Conservation (phyloP, 2,888 invertebrate genomes). For the Chloroclystis v-ata region DNA sequence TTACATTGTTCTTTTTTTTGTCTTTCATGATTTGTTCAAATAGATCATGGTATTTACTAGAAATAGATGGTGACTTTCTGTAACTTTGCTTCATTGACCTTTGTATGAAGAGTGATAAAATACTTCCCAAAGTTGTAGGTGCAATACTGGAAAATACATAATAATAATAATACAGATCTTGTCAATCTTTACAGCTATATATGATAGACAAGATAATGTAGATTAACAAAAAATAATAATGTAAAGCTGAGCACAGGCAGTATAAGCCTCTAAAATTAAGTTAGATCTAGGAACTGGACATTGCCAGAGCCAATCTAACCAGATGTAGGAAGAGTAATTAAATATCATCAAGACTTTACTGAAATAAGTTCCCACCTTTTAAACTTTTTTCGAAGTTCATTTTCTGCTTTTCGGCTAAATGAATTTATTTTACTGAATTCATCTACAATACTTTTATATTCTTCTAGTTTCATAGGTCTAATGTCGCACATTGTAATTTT, state of each 20-base stretch:
- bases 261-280: too few species aligned
- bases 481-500: conserved; percentile 28
- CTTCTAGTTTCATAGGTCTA: conserved; percentile 57
- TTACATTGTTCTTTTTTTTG: conserved; percentile 76
- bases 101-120: conserved; percentile 81
- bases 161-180: background rate
- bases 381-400: conserved; percentile 77
- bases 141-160: conserved; percentile 66
- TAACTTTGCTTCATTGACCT: conserved; percentile 81
- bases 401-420: conserved; percentile 79
- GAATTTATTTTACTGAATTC: conserved; percentile 78
- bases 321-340: too few species aligned
- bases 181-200: too few species aligned
- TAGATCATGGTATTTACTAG: conserved; percentile 74
- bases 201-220: too few species aligned
- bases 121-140: conserved; percentile 82
- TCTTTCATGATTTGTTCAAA: conserved; percentile 72
- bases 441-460: conserved; percentile 74
- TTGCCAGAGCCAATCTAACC: too few species aligned
- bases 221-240: too few species aligned
- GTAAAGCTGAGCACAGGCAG: too few species aligned
- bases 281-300: too few species aligned
- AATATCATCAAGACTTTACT: too few species aligned
- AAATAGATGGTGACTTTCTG: conserved; percentile 77
- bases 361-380: conserved; percentile 63